Evolutionary conservation across 2,113 vertebrate species (phyloP).

Genomic region (Misgurnus anguillicaudatus): DNA sequence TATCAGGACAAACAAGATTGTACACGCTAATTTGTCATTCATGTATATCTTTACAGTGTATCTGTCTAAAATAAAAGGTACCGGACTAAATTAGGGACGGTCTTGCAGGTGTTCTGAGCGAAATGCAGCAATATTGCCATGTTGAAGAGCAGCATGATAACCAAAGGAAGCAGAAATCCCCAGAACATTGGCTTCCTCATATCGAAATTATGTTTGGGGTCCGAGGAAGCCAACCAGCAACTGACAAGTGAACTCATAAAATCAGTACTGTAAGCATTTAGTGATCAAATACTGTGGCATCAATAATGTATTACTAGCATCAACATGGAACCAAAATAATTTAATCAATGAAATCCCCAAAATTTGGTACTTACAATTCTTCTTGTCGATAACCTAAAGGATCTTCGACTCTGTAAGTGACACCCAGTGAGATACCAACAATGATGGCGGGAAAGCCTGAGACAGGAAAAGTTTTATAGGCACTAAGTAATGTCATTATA

Average conservation of each 20-base stretch:
- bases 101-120: constrained; percentile 58
- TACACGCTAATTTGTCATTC: too few species aligned
- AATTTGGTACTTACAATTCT: constrained; percentile 62
- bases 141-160: constrained; percentile 66
- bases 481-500: too few species aligned
- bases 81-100: constrained; percentile 42
- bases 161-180: constrained; percentile 65
- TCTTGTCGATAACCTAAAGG: constrained; percentile 68
- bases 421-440: constrained; percentile 60
- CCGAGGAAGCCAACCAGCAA: constrained; percentile 67
- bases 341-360: not conserved
- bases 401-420: constrained; percentile 43
- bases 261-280: too few species aligned
- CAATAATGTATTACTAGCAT: too few species aligned
- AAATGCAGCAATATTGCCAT: constrained; percentile 61
- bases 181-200: constrained; percentile 63
- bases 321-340: too few species aligned
- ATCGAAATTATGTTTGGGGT: constrained; percentile 45
- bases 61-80: not conserved
- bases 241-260: constrained; percentile 43
- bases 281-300: too few species aligned
- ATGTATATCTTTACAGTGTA: too few species aligned
- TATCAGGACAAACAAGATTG: too few species aligned
- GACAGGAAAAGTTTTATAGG: constrained; percentile 5
- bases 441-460: constrained; percentile 62